Evolutionary conservation across 2,113 vertebrate genomes (phyloP).

Genomic region (Anoura caudifer): DNA sequence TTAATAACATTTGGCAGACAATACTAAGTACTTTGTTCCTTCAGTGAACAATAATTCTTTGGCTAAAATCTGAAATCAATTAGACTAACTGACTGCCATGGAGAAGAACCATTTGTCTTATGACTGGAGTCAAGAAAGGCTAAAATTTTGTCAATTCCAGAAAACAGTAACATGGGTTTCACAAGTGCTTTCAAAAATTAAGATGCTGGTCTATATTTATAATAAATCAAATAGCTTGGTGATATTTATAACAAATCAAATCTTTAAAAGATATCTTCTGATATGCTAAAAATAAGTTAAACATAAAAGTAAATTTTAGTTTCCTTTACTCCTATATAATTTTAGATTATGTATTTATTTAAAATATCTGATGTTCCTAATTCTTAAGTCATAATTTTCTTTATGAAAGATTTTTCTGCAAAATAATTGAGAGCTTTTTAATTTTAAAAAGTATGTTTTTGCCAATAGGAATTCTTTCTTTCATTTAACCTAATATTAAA

Average conservation of each 20-base stretch:
- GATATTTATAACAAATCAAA: too few species aligned
- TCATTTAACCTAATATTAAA: background rate
- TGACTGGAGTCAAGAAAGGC: conserved; percentile 36
- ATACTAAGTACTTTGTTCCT: conserved; percentile 28
- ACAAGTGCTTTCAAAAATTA: conserved; percentile 42
- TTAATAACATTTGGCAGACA: conserved; percentile 31
- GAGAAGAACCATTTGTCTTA: conserved; percentile 63
- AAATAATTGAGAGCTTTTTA: background rate
- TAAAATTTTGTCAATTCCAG: background rate
- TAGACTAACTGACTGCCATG: conserved; percentile 13
- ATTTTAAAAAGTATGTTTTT: background rate
- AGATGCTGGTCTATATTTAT: background rate
- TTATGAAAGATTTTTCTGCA: background rate
- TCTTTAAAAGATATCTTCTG: conserved; percentile 48
- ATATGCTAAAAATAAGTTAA: conserved; percentile 54
- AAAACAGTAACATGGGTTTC: conserved; percentile 64
- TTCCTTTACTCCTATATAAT: background rate
- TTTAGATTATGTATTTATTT: conserved; percentile 4
- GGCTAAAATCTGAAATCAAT: conserved; percentile 58
- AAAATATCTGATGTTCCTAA: background rate
- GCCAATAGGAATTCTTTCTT: background rate
- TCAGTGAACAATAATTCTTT: conserved; percentile 57
- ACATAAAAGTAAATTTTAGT: background rate
- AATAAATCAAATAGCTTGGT: conserved; percentile 49
- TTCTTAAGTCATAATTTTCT: background rate